Percentiles rank a stretch among this genome's conserved stretches.
These are phyloP conservation scores for Phenacoccus solenopsis DNA, from an alignment of 1,140 invertebrate genomes.

Conservation along the genomic window DNA sequence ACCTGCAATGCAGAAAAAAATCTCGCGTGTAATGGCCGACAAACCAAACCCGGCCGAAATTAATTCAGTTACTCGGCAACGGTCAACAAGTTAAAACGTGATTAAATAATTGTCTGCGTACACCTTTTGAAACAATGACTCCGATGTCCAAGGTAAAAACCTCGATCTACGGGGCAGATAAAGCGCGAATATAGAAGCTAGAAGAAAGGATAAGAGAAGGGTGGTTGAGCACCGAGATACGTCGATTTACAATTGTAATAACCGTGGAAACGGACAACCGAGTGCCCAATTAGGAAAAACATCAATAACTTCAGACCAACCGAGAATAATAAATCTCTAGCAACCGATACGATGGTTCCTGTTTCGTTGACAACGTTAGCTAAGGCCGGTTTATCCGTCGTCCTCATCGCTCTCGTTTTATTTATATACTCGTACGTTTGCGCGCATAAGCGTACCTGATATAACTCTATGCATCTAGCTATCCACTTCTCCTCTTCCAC, in stretches of 20 bases:
- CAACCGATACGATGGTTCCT: background rate
- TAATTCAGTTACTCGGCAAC: background rate
- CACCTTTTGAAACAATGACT: background rate
- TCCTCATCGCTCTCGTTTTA: too few species aligned
- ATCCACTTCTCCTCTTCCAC: too few species aligned
- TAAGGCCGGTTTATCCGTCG: too few species aligned
- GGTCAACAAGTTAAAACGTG: background rate
- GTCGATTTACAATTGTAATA: slow-evolving; percentile 12
- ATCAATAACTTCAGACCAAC: background rate
- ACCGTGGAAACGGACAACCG: background rate
- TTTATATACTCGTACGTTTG: too few species aligned
- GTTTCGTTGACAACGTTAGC: background rate
- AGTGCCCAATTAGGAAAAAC: slow-evolving; percentile 13
- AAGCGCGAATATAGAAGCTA: background rate
- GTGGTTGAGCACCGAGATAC: too few species aligned
- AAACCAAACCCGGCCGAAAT: background rate
- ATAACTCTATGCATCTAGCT: too few species aligned
- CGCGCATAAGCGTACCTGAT: too few species aligned
- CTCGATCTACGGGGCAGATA: background rate
- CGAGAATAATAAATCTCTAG: slow-evolving; percentile 10
- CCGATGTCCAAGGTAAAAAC: background rate
- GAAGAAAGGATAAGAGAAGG: too few species aligned
- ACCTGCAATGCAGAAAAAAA: slow-evolving; percentile 44
- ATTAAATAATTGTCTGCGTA: background rate
- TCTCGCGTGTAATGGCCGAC: background rate